Evolutionary conservation across 2,888 invertebrate species (phyloP), one percentile per base, ranked within the genome.

Genomic region (Cabera pusaria): DNA sequence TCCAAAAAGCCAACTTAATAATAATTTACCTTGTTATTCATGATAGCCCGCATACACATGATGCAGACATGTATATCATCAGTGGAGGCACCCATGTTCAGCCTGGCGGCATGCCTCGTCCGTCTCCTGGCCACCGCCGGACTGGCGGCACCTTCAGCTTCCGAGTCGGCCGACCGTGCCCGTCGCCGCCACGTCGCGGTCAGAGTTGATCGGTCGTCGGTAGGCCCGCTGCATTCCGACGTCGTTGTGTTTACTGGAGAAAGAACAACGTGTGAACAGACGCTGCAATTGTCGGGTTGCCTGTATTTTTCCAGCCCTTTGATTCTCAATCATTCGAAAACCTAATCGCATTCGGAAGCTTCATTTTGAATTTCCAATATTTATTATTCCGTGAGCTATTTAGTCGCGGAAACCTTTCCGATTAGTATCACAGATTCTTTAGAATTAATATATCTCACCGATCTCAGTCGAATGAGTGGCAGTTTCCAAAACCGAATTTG

Each of bases 1-100:
- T n/a, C n/a, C n/a, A n/a, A n/a, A n/a, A n/a, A n/a, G n/a, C n/a
- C n/a, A n/a, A n/a, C n/a, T n/a, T n/a, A n/a, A n/a, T n/a, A n/a
- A n/a, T n/a, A n/a, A 7, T 2, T 54, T 56, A 94, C 94, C 92
- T 99, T 99, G 77, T 99, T 99, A 86, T 99, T 99, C 99, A 99
- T 99, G 70, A 99, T 98, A 59, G 99, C 99, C 40, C 99, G 92
- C 91, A 99, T 94, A 76, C 99, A 99, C 95, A 98, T 96, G 68
- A 99, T 98, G 90, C 98, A 98, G 45, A 99, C 98, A 85, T 99
- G 99, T 68, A 99, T 98, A 76, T 99, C 99, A 78, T 99, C 99
- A 49, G 97, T 96, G 40, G 98, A 95, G 62, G 97, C 96, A 33
- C 97, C 97, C 97, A 97, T 97, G 77, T 97, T 97, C 52, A 97